Evolutionary conservation across 2,797 vertebrate species (phyloP).

Genomic region (Megalops cyprinoides): DNA sequence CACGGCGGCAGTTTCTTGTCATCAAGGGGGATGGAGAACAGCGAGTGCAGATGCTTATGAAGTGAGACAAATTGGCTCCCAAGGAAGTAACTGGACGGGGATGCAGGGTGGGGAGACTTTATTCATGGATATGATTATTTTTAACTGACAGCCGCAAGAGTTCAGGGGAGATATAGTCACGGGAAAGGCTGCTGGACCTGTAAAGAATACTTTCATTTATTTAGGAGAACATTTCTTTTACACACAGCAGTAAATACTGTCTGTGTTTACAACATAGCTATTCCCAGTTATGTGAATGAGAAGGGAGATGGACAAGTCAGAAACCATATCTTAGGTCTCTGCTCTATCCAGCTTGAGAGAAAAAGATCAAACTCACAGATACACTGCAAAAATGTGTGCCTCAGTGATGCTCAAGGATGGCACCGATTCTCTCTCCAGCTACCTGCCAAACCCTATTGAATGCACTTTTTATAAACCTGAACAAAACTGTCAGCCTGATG

Average conservation of each 20-base stretch:
- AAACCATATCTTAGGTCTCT: too few species aligned
- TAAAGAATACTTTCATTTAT: neutral
- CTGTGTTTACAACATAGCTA: too few species aligned
- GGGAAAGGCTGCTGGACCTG: neutral
- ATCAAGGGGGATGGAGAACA: neutral
- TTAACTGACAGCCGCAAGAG: neutral
- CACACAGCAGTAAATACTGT: too few species aligned
- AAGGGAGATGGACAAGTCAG: neutral
- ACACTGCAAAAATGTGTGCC: too few species aligned
- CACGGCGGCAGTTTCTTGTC: neutral
- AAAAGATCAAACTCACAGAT: too few species aligned
- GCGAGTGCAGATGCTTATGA: conserved; percentile 7
- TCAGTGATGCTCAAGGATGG: too few species aligned
- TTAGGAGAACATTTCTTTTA: too few species aligned
- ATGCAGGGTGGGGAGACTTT: conserved; percentile 1
- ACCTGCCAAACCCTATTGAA: too few species aligned
- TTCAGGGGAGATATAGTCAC: neutral
- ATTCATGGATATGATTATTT: neutral
- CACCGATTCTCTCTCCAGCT: too few species aligned
- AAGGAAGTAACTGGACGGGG: neutral
- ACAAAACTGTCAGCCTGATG: too few species aligned
- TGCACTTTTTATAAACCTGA: too few species aligned
- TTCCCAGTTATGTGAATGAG: neutral
- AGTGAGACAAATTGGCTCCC: conserved; percentile 15
- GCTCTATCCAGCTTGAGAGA: too few species aligned